These are phyloP conservation scores for Bicyclus anynana DNA, from an alignment of 1,140 invertebrate species.

Conservation along the genomic window DNA sequence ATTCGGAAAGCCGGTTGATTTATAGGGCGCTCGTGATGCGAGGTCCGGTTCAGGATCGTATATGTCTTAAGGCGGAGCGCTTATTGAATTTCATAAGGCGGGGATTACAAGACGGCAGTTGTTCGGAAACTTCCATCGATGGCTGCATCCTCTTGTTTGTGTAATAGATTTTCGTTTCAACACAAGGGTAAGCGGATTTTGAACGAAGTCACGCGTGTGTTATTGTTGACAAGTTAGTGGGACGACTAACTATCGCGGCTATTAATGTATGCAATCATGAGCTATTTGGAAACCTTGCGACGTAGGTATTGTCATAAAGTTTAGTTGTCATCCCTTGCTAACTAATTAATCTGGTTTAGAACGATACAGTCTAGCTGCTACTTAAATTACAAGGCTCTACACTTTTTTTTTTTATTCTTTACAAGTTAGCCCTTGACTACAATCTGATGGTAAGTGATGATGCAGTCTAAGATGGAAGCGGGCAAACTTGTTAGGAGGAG, in stretches of 20 bases:
- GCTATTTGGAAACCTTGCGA: neutral
- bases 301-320: too few species aligned
- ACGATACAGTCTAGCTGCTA: too few species aligned
- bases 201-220: neutral
- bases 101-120: slow-evolving; percentile 25
- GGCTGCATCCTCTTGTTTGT: slow-evolving; percentile 22
- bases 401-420: too few species aligned
- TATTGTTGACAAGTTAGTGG: neutral
- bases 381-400: too few species aligned
- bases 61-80: slow-evolving; percentile 24
- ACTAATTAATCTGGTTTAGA: too few species aligned
- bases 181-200: slow-evolving; percentile 17
- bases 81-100: slow-evolving; percentile 28
- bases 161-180: slow-evolving; percentile 21
- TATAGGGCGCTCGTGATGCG: neutral
- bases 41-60: slow-evolving; percentile 7
- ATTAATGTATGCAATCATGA: neutral
- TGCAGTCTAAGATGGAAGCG: too few species aligned
- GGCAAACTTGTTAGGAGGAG: too few species aligned
- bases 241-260: neutral
- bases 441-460: too few species aligned
- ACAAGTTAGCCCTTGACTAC: too few species aligned
- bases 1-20: neutral
- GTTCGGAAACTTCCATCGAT: slow-evolving; percentile 21
- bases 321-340: too few species aligned